Evolutionary conservation across 2,888 invertebrate species (phyloP).

Genomic region (Dynastes tityus): DNA sequence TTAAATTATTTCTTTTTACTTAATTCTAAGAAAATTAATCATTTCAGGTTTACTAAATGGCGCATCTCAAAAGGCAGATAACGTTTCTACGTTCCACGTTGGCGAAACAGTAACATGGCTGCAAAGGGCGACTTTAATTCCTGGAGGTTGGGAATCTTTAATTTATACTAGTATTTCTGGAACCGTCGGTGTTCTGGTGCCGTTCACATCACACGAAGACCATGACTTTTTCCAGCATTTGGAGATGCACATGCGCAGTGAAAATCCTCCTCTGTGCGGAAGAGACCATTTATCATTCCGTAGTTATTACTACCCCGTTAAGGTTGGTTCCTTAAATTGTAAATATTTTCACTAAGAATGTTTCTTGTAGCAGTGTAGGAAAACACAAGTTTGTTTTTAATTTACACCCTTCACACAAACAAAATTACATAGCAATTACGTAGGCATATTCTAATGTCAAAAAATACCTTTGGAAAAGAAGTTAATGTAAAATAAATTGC

Average conservation of each 20-base stretch:
- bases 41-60: constrained; percentile 90
- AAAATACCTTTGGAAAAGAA: too few relatives aligned
- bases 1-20: too few relatives aligned
- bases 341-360: constrained; percentile 4
- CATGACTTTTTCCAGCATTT: constrained; percentile 99
- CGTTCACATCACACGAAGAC: constrained; percentile 96
- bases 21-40: neutral
- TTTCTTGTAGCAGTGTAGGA: neutral
- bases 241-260: constrained; percentile 99
- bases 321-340: constrained; percentile 74
- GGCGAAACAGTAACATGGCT: constrained; percentile 97
- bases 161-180: constrained; percentile 97
- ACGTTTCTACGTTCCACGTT: constrained; percentile 93
- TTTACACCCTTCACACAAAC: too few relatives aligned
- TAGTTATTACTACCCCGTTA: constrained; percentile 97
- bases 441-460: too few relatives aligned
- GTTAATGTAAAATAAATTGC: too few relatives aligned
- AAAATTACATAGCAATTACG: too few relatives aligned
- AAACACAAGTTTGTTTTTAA: too few relatives aligned
- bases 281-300: constrained; percentile 97
- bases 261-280: constrained; percentile 96
- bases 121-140: constrained; percentile 95
- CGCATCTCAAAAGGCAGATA: constrained; percentile 97
- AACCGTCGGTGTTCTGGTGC: constrained; percentile 92
- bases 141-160: constrained; percentile 96